Evolutionary conservation across 2,888 invertebrate genomes (phyloP).

Genomic region (Oasisia sp.): DNA sequence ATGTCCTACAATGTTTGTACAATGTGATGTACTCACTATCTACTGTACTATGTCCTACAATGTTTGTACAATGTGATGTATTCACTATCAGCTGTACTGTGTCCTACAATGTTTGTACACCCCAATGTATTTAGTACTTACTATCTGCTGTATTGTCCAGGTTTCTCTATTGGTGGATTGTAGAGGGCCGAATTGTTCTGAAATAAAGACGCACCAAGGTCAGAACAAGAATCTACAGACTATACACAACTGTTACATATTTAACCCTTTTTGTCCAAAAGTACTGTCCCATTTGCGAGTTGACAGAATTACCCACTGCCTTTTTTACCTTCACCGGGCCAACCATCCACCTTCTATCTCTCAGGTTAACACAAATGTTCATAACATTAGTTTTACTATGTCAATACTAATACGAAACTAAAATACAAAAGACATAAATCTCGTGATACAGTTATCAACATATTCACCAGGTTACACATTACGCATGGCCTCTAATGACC

Average conservation of each 20-base stretch:
- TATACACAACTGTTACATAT: background rate
- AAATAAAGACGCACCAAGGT: background rate
- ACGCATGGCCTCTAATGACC: conserved; percentile 22
- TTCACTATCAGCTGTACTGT: conserved; percentile 39
- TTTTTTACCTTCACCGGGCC: background rate
- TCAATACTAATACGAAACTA: background rate
- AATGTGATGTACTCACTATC: no score
- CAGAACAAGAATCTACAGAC: background rate
- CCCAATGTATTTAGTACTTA: conserved; percentile 31
- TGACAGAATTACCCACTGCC: background rate
- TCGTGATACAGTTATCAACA: background rate
- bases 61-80: conserved; percentile 35
- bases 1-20: no score
- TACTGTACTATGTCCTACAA: no score
- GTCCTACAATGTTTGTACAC: background rate
- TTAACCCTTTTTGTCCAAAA: background rate
- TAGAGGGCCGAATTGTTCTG: conserved; percentile 40
- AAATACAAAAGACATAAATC: background rate
- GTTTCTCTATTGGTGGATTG: conserved; percentile 63
- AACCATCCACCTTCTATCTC: no score
- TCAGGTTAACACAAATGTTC: background rate
- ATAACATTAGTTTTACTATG: background rate
- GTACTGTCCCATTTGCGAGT: background rate
- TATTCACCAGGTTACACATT: conserved; percentile 22
- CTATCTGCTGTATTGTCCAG: conserved; percentile 62